Base-by-base conservation (phyloP, 2,888 invertebrate species). In the Zhengitettix transpicula region DNA sequence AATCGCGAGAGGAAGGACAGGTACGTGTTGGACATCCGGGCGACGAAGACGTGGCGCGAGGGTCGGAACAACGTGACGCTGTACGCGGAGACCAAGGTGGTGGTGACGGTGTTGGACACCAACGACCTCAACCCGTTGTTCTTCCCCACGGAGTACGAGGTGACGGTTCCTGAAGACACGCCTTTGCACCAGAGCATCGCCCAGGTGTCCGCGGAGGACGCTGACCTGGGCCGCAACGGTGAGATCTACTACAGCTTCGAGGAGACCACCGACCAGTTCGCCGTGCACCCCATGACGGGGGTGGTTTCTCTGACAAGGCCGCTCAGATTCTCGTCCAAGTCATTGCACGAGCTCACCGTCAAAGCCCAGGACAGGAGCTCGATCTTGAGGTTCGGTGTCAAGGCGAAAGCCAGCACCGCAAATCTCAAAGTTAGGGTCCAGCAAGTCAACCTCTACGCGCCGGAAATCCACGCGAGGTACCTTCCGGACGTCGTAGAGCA, bases 181-280 rank as follows among this genome's bases (percentile, higher is more conserved):
- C 85, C 90, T 12, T 75, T 92, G 61, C 91, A 95, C 73, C 81
- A 83, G 60, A 89, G 86, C 71, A 81, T 95, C 61, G 74, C 86
- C 47, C 82, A 80, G 69, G 89, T 91, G 57, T 77, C 83, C 44
- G 98, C 97, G 0, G 94, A 93, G 69, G 98, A 99, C 75, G 96
- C 98, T 7, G 98, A 99, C 73, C 77, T 91, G 44, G 98, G 97
- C 3, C 79, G 92, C 67, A 98, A 98, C 73, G 95, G 96, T 1
- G 94, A 97, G 76, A 91, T 98, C 67, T 97, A 97, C 75, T 98
- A 96, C 75, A 94, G 92, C 72, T 84, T 98, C 68, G 78, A 82
- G 57, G 84, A 89, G 66, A 80, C 82, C 61, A 89, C 86, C 54
- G 86, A 89, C 69, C 84, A 84, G 67, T 98, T 97, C 72, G 87